These are phyloP conservation scores for Lasioglossum leucozonium DNA, from an alignment of 2,888 invertebrate species.

Conservation along the genomic window DNA sequence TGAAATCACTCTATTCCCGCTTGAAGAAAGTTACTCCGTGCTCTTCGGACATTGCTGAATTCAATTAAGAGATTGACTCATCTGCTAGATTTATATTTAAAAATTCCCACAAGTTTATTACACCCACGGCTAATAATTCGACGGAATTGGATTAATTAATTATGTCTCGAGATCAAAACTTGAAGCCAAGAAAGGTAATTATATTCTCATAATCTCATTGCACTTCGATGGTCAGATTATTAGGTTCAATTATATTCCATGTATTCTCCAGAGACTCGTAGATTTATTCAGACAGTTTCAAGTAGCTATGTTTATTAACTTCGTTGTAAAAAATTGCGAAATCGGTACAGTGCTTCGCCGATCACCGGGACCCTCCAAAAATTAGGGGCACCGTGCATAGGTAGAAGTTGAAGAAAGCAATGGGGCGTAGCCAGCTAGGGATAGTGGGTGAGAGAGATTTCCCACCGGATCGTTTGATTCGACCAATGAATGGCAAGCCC, in stretches of 20 bases:
- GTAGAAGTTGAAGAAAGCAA: slow-evolving; percentile 47
- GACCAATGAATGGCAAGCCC: slow-evolving; percentile 55
- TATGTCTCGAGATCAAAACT: too few relatives aligned
- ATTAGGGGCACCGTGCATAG: slow-evolving; percentile 15
- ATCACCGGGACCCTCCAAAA: neutral
- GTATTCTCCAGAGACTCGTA: neutral
- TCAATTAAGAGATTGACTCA: neutral
- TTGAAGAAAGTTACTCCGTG: too few relatives aligned
- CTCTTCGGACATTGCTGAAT: neutral
- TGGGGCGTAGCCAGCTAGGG: slow-evolving; percentile 20
- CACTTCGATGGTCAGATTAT: too few relatives aligned
- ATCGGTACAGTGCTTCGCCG: neutral
- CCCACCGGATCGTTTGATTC: slow-evolving; percentile 61
- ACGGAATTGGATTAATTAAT: too few relatives aligned
- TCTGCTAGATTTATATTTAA: too few relatives aligned
- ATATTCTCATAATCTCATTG: too few relatives aligned
- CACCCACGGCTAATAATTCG: too few relatives aligned
- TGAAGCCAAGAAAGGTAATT: too few relatives aligned
- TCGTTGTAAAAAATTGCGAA: neutral
- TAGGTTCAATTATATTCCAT: too few relatives aligned
- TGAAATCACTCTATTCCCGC: too few relatives aligned
- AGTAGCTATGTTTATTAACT: neutral
- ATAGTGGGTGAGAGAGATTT: slow-evolving; percentile 55
- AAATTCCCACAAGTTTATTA: too few relatives aligned
- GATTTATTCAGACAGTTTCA: neutral